Evolutionary conservation across 2,888 invertebrate species (phyloP), one percentile per base, ranked within the genome.

Genomic region (Eristalis intricaria): DNA sequence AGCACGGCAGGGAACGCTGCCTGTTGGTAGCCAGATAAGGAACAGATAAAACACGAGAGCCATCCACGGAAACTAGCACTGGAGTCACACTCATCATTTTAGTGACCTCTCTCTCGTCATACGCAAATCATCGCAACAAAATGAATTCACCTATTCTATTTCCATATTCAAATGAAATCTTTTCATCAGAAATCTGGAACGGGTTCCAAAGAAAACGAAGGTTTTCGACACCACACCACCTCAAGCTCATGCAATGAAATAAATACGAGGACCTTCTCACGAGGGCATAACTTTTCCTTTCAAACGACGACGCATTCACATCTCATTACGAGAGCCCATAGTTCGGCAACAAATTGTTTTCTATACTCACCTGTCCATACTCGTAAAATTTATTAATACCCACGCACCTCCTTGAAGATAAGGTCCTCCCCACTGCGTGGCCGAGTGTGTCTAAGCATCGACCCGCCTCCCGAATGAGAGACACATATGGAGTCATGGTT

Each of bases 401-500:
- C 50, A 60, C 75, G 29, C 60, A 76, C 60, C 66, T 75, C 19
- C 50, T 50, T 50, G n/a, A 50, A 50, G 50, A 19, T 8, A 2
- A 5, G 19, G 8, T 10, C 50, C 50, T n/a, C 19, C 19, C 19
- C 50, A 19, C 50, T 19, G 50, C 50, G 19, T 19, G 19, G n/a
- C 50, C 50, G 50, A n/a, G 1, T 19, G 50, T 19, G 5, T 50
- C 50, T 19, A 0, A 19, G 50, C 19, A 19, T 50, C 50, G 19
- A 19, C 19, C 50, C 50, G 13, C 63, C 50, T 7, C 7, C 23
- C 63, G 43, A 35, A 29, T 69, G 40, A 22, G 50, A 19, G 19
- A 8, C 50, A 63, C 7, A 4, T 22, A 74, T 35, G 70, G 82
- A 74, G 68, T 77, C 43, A 74, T 13, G 87, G 75, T 79, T 80